A percentile compares a stretch with the other conserved stretches of the same genome.
phyloP scores from a whole-genome alignment of 1,140 invertebrate species.

The Periplaneta americana region DNA sequence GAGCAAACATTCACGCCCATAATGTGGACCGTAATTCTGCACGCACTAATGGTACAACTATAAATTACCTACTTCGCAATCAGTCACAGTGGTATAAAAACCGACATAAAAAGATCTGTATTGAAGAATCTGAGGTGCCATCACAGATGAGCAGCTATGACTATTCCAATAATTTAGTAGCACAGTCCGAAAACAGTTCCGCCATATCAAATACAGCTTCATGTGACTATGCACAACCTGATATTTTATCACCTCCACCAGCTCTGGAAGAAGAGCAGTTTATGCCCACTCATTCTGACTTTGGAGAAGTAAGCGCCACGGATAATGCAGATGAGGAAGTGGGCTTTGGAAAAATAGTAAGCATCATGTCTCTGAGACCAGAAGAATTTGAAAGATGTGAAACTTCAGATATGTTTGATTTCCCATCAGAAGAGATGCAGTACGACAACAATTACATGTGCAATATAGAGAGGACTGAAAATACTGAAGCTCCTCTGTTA shows the following conservation, averaged over 20 bases:
- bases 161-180: background rate
- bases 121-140: background rate
- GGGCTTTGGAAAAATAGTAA: constrained; percentile 7
- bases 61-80: background rate
- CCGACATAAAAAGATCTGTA: background rate
- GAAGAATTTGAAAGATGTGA: constrained; percentile 12
- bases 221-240: background rate
- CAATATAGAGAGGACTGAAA: background rate
- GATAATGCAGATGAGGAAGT: background rate
- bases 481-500: too few species aligned
- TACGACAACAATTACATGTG: background rate
- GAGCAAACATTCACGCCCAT: background rate
- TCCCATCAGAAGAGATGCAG: background rate
- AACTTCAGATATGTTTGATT: background rate
- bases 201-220: background rate
- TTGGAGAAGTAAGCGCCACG: too few species aligned
- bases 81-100: background rate
- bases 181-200: background rate
- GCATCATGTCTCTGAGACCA: background rate
- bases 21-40: background rate
- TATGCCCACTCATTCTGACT: background rate
- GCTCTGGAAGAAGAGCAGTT: background rate
- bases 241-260: background rate
- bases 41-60: background rate
- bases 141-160: background rate